phyloP scores from a whole-genome alignment of 2,113 vertebrate species.

The Chloropsis cyanopogon region DNA sequence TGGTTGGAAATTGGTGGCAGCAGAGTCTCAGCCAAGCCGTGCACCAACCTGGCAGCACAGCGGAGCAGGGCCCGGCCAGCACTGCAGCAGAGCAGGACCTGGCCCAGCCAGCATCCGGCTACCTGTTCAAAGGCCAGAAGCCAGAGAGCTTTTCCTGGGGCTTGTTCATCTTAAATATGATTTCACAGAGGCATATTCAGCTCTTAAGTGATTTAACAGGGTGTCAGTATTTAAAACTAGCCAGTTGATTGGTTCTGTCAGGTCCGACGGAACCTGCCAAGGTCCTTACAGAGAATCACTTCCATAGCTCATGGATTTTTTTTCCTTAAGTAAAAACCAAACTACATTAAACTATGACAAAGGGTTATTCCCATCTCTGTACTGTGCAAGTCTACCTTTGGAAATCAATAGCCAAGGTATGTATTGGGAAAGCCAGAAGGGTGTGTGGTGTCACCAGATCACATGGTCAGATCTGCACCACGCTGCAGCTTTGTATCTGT shows the following conservation, averaged over 20 bases:
- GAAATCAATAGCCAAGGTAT: neutral
- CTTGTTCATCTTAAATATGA: neutral
- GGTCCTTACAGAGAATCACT: neutral
- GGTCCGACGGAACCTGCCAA: neutral
- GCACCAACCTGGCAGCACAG: no score
- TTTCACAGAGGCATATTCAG: neutral
- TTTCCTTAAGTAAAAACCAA: neutral
- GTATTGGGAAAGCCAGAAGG: neutral
- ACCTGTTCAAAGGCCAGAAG: neutral
- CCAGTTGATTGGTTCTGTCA: neutral
- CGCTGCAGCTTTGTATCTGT: neutral
- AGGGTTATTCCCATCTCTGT: neutral
- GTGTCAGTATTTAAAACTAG: neutral
- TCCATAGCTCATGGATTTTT: neutral
- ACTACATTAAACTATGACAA: fast-evolving
- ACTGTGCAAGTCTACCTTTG: neutral
- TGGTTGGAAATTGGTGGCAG: neutral
- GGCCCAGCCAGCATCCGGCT: neutral
- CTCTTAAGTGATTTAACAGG: neutral
- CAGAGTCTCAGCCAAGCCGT: neutral
- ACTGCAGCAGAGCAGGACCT: no score
- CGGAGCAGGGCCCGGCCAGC: neutral
- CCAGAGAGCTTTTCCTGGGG: neutral
- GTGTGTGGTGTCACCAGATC: neutral
- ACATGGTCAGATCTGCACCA: neutral